Evolutionary conservation across 2,113 vertebrate species (phyloP).

Genomic region (Rhadina sibilatrix): DNA sequence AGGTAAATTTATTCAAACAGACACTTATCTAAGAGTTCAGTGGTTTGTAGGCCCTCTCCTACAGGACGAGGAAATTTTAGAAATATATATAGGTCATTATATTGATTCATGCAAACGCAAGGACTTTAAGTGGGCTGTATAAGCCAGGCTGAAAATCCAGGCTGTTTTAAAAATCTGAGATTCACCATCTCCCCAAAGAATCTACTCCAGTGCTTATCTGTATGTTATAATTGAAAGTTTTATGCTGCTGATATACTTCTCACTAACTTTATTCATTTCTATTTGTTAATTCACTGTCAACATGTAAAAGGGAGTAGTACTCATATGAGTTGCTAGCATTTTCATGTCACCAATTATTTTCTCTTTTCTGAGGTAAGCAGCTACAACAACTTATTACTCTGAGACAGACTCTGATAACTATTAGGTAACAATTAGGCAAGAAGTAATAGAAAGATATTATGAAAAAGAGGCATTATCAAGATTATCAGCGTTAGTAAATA

Average conservation of each 20-base stretch:
- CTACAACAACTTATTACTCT: not conserved
- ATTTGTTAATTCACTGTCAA: not conserved
- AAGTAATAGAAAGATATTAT: not conserved
- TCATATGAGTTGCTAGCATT: not conserved
- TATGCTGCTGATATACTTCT: not conserved
- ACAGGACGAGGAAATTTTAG: not conserved
- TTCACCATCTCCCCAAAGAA: not conserved
- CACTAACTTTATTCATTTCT: not conserved
- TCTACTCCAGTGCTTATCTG: not conserved
- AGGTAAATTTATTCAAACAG: not conserved
- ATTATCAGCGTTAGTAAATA: not conserved
- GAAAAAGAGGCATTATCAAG: not conserved
- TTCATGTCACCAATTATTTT: not conserved
- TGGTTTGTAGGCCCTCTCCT: not conserved
- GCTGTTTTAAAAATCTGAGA: not conserved
- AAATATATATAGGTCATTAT: not conserved
- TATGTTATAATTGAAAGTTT: not conserved
- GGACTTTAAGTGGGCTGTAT: not conserved
- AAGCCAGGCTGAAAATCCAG: not conserved
- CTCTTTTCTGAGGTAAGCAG: not conserved
- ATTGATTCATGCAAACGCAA: not conserved
- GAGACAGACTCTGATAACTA: not conserved
- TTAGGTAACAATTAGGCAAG: not conserved
- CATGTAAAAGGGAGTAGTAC: not conserved
- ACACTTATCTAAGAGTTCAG: accelerated